Evolutionary conservation across 1,140 invertebrate species (phyloP), one percentile per base, ranked within the genome.

Genomic region (Temnothorax nylanderi): DNA sequence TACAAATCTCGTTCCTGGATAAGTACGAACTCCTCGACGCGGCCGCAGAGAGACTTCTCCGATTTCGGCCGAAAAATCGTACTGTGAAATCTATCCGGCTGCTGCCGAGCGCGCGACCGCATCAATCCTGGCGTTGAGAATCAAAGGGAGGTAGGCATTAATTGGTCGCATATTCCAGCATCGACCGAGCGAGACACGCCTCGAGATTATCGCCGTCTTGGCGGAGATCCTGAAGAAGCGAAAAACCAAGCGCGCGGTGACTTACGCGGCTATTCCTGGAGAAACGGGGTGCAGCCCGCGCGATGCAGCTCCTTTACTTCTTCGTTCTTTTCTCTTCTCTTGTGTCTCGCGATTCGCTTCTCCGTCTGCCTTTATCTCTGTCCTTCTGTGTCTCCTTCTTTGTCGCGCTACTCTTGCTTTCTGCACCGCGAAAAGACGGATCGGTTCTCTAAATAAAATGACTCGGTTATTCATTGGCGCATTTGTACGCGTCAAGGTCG

Each of bases 391-490:
- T 44, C 51, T 47, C 34, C 13, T 37, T 56, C 81, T 16, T 75
- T 37, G 77, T 85, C 89, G 84, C 51, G 87, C 21, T 75, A 47
- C 78, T 41, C 87, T 32, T 72, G 41, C 85, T 78, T 78, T 86
- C 72, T 54, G 77, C 87, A 82, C 89, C 91, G 90, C 89, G 89
- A 91, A 94, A 95, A 95, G 94, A 94, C 93, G 92, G 85, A 95
- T 95, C 92, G 94, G 91, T 94, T 95, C 94, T 94, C 92, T 94
- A 95, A 95, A 95, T 95, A 95, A 95, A 95, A 94, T 95, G 94
- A 94, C 94, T 95, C 89, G 94, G 93, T 95, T 95, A 95, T 95
- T 95, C 95, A 95, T 95, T 94, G 94, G 91, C 94, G 92, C 93
- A 95, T 95, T 95, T 95, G 94, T 95, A 94, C 93, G 91, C 93